A percentile compares a stretch with the other conserved stretches of the same genome.
Evolutionary conservation across 2,797 vertebrate genomes (phyloP).

Genomic region (Intellagama lesueurii): DNA sequence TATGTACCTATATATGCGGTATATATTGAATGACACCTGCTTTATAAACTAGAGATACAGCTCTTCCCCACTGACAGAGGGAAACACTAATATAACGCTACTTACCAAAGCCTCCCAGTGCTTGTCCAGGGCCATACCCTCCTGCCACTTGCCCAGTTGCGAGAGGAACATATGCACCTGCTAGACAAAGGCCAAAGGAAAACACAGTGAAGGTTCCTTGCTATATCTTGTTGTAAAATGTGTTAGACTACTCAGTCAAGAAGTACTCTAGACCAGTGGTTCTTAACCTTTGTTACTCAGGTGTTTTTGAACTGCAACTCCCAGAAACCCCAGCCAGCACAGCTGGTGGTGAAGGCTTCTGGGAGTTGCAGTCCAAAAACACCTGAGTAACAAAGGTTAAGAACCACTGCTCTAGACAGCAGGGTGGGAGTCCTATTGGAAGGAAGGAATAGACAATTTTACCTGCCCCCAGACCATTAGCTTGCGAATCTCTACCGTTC

Average conservation of each 20-base stretch:
- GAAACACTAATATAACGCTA: not conserved
- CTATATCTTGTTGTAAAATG: not conserved
- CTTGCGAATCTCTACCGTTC: constrained; percentile 28
- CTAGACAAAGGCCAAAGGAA: not conserved
- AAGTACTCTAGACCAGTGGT: no score
- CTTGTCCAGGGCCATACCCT: constrained; percentile 9
- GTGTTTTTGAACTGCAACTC: no score
- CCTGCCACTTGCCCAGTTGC: not conserved
- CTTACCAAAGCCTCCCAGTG: constrained; percentile 29
- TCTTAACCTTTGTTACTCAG: no score
- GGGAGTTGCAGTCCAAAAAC: no score
- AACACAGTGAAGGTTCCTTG: not conserved
- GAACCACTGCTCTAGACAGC: not conserved
- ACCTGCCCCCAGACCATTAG: constrained; percentile 38
- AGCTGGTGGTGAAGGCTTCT: no score
- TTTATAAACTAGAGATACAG: no score
- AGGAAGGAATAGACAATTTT: not conserved
- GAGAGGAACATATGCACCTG: constrained; percentile 20
- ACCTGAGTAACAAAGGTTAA: no score
- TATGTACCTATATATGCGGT: no score
- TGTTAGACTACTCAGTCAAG: not conserved
- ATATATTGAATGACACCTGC: no score
- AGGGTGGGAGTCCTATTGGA: not conserved
- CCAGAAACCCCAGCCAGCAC: no score
- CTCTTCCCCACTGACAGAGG: no score